Evolutionary conservation across 2,888 invertebrate genomes (phyloP), one percentile per base, ranked within the genome.

Genomic region (Plagodis dolabraria): DNA sequence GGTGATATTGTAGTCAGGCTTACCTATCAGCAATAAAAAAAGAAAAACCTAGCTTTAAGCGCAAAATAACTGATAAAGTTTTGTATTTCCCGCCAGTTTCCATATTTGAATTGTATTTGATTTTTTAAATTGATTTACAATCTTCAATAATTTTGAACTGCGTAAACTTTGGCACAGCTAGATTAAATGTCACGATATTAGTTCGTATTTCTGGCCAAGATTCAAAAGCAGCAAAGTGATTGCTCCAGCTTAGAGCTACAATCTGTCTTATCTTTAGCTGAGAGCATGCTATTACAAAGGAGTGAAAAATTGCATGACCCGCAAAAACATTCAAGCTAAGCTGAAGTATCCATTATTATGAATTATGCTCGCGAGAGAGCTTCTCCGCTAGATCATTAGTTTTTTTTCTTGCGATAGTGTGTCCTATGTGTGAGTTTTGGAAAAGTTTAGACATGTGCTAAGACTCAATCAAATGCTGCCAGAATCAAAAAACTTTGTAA

Each of bases 311-410:
- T 53, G 52, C 60, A 63, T 38, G 47, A 22, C 38, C 40, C 33
- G 54, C 62, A 63, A 68, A 64, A 65, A 65, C 60, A 52, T 57
- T 63, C 45, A 36, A 56, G 57, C 60, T 61, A 63, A 63, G 61
- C 53, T 54, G 62, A 63, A 54, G 63, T 48, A 65, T 62, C 65
- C 62, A 68, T 64, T 65, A 64, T 54, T 68, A 65, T 63, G 62
- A 68, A 64, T 65, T 58, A 63, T 65, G 57, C 48, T 60, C 34
- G 55, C 42, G 36, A 52, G 52, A 49, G 54, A 62, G 53, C 57
- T 58, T 58, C 52, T 53, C 52, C 33, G 48, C 53, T 46, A 53
- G 48, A 57, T 57, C 50, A 62, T 60, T 56, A 54, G 57, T 57
- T 60, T 55, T 34, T 52, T 57, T 55, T 62, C 56, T 48, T 56